These are phyloP conservation scores for Microplitis mediator DNA, from an alignment of 1,140 invertebrate species.

Conservation along the genomic window DNA sequence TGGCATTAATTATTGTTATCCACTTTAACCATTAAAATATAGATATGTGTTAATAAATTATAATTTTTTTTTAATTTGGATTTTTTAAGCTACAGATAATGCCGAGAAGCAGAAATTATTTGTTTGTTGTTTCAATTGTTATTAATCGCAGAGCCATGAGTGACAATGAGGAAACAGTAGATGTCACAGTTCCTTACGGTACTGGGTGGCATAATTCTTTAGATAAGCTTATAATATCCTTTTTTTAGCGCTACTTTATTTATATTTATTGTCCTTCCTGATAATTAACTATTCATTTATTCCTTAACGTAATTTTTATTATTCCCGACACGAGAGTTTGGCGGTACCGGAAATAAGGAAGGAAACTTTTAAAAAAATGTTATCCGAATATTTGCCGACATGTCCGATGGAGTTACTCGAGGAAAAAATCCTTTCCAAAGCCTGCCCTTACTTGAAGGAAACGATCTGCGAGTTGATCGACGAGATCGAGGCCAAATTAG, in stretches of 20 bases:
- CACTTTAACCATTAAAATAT: no score
- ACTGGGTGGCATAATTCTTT: not conserved
- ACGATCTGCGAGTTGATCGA: not conserved
- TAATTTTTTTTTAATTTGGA: not conserved
- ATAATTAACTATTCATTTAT: not conserved
- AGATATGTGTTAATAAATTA: not conserved
- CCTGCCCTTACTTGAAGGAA: slow-evolving; percentile 9
- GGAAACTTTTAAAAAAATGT: not conserved
- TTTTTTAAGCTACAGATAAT: not conserved
- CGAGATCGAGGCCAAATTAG: not conserved
- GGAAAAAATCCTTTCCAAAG: not conserved
- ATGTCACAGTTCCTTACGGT: not conserved
- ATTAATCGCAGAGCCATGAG: no score
- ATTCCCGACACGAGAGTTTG: not conserved
- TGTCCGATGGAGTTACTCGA: slow-evolving; percentile 1
- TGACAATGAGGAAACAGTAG: no score
- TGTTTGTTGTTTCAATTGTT: no score
- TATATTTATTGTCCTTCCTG: not conserved
- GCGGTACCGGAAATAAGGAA: not conserved
- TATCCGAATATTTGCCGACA: not conserved
- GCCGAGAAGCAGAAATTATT: not conserved
- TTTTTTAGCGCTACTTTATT: not conserved
- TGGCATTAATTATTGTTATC: not conserved
- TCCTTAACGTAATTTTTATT: not conserved
- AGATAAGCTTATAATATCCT: slow-evolving; percentile 3